Base-by-base conservation (phyloP, 2,888 invertebrate species). In the Cryptocephalus primarius region DNA sequence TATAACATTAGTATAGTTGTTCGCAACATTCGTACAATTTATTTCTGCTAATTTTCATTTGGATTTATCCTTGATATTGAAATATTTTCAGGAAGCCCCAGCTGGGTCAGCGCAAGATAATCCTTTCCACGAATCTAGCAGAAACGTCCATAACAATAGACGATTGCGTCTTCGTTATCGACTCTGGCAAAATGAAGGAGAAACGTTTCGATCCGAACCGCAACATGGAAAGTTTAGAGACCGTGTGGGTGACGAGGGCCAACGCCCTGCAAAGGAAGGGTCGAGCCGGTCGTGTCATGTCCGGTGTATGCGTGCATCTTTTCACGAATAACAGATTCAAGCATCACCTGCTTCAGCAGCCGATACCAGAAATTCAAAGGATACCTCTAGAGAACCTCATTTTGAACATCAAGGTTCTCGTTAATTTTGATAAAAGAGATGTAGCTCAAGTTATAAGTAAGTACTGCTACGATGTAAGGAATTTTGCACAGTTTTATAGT, bases 81-180 rank as follows among this genome's bases (percentile, higher is more conserved):
- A n/a, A 40, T 40, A 10, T 4, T 13, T 13, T 10, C 62, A 80
- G 79, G 59, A 83, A 80, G 55, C 78, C 85, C 0, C 79, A 78
- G 33, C 66, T 72, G 0, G 86, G 85, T 0, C 78, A 80, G 13
- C 74, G 94, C 33, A 95, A 95, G 75, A 89, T 95, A 48, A 85
- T 92, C 1, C 72, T 95, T 0, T 81, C 83, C 2, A 96, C 95
- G 0, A 95, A 96, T 64, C 88, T 96, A 50, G 94, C 95, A 0
- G 95, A 96, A 73, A 95, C 94, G 0, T 93, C 93, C 0, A 82
- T 96, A 8, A 96, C 96, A 8, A 93, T 96, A 51, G 90, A 94
- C 61, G 94, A 96, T 71, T 93, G 95, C 57, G 90, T 93, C 0
- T 95, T 87, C 65, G 95, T 96, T 1, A 78, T 96, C 39, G 94